phyloP scores from a whole-genome alignment of 2,797 vertebrate genomes.

The Megaceryle alcyon region DNA sequence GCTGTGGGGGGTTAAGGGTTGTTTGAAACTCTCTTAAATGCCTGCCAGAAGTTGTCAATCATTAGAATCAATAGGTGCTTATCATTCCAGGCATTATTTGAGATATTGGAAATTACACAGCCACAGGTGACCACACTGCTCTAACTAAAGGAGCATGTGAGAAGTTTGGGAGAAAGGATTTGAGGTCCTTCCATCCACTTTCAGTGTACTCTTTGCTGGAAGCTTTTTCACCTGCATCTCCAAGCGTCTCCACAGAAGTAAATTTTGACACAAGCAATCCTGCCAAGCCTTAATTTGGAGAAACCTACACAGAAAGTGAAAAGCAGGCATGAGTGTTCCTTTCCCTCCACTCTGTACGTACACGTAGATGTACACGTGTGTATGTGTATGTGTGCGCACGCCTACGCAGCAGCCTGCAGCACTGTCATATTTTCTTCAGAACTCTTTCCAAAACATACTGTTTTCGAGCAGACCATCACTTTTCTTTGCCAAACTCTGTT shows the following conservation, averaged over 20 bases:
- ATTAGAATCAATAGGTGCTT: conserved; percentile 41
- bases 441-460: background rate
- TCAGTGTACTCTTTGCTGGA: background rate
- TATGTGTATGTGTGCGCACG: background rate
- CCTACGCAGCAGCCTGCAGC: background rate
- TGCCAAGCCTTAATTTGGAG: background rate
- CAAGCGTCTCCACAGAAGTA: background rate
- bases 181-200: background rate
- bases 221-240: background rate
- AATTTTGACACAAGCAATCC: background rate
- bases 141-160: background rate
- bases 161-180: background rate
- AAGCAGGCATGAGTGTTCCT: background rate
- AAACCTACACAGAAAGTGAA: background rate
- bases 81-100: background rate
- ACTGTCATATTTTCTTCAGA: background rate
- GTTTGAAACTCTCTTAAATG: conserved; percentile 54
- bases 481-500: background rate
- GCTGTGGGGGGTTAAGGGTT: conserved; percentile 55
- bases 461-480: background rate
- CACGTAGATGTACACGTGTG: background rate
- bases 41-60: conserved; percentile 48
- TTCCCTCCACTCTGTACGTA: background rate
- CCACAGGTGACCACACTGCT: background rate
- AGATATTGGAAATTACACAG: conserved; percentile 26